Conservation (phyloP, 1,140 invertebrate genomes). For the Trichonephila clavipes region DNA sequence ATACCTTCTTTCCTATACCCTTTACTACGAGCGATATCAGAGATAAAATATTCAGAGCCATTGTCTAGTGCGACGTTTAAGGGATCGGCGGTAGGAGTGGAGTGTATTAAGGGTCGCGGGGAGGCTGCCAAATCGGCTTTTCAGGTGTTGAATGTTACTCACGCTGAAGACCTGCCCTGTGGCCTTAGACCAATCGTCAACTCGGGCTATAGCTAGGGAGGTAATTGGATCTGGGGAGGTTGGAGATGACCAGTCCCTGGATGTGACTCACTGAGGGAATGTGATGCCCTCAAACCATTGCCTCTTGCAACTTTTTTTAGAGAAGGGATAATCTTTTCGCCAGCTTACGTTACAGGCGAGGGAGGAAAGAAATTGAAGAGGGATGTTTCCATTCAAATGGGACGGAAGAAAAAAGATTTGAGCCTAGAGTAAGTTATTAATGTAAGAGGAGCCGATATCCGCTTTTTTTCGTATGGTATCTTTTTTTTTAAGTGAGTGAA, state of each 20-base stretch:
- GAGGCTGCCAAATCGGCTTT: constrained; percentile 66
- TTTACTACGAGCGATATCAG: neutral
- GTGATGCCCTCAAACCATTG: constrained; percentile 50
- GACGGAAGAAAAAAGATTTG: neutral
- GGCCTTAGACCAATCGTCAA: constrained; percentile 62
- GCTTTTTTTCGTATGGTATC: neutral
- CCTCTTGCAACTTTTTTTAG: constrained; percentile 39
- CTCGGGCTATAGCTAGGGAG: constrained; percentile 35
- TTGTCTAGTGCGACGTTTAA: constrained; percentile 17
- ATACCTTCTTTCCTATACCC: neutral
- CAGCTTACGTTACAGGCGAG: neutral
- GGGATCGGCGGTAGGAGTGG: neutral
- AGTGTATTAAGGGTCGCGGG: constrained; percentile 16
- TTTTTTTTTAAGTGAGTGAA: neutral
- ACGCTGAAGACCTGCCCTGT: constrained; percentile 43
- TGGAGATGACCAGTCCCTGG: constrained; percentile 56
- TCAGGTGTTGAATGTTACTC: constrained; percentile 68
- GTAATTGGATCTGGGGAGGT: constrained; percentile 70
- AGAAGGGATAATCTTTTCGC: constrained; percentile 2
- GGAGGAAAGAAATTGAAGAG: neutral
- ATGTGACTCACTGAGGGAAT: constrained; percentile 55
- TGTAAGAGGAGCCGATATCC: neutral
- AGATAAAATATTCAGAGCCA: constrained; percentile 29
- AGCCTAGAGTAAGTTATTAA: neutral
- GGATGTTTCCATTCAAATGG: neutral